A percentile compares a stretch with the other conserved stretches of the same genome.
Evolutionary conservation across 2,888 invertebrate genomes (phyloP).

Genomic region (Ormyrus pomaceus): DNA sequence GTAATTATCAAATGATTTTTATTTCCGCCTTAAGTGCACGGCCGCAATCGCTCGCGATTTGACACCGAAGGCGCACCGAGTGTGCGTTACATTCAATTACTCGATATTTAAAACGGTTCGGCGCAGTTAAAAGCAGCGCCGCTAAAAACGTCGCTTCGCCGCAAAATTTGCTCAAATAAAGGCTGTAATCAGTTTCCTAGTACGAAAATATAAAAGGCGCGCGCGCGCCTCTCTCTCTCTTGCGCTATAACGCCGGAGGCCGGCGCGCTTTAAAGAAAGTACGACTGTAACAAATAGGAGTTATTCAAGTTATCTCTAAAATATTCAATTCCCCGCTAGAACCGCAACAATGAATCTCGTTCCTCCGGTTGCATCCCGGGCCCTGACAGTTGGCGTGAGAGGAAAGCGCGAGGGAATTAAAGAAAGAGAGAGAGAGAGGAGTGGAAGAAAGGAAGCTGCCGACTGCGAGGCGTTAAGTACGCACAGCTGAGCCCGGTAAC

Average conservation of each 20-base stretch:
- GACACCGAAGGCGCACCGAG: too few relatives aligned
- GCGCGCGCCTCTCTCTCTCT: not conserved
- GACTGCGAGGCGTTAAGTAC: conserved; percentile 61
- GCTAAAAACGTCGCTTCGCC: too few relatives aligned
- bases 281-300: conserved; percentile 8
- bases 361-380: too few relatives aligned
- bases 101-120: too few relatives aligned
- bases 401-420: not conserved
- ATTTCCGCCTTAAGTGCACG: too few relatives aligned
- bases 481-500: conserved; percentile 50
- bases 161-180: not conserved
- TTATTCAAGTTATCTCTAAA: conserved; percentile 27
- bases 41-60: too few relatives aligned
- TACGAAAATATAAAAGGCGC: not conserved
- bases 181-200: not conserved
- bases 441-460: not conserved
- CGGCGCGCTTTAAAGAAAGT: not conserved
- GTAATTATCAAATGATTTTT: too few relatives aligned
- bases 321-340: conserved; percentile 24
- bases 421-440: too few relatives aligned
- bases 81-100: too few relatives aligned
- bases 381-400: not conserved
- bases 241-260: not conserved
- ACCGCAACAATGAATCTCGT: conserved; percentile 15
- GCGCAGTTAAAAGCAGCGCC: not conserved